Evolutionary conservation across 2,888 invertebrate species (phyloP).

Genomic region (Hypsopygia costalis): DNA sequence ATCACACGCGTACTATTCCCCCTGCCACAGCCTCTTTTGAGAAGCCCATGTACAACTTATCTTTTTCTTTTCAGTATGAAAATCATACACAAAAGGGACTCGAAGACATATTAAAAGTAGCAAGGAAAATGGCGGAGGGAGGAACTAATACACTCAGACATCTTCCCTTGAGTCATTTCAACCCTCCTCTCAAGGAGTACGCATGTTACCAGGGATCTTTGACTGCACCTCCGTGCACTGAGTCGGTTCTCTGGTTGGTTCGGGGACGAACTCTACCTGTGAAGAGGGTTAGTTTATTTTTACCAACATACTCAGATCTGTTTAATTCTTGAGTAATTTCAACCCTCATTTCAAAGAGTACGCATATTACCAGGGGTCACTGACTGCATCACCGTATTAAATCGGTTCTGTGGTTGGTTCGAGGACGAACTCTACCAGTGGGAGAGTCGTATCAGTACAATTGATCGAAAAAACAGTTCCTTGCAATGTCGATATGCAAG

Average conservation of each 20-base stretch:
- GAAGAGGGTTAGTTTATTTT: conserved; percentile 35
- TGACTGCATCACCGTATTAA: conserved; percentile 58
- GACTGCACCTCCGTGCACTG: conserved; percentile 54
- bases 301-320: conserved; percentile 7
- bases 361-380: conserved; percentile 56
- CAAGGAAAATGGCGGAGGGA: conserved; percentile 1
- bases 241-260: conserved; percentile 56
- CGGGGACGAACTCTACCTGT: conserved; percentile 44
- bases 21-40: no score
- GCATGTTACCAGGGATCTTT: conserved; percentile 59
- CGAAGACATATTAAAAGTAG: conserved; percentile 26
- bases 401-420: conserved; percentile 54
- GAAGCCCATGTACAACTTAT: no score
- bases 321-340: conserved; percentile 37
- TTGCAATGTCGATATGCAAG: no score
- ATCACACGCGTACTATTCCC: no score
- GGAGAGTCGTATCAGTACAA: no score
- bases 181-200: conserved; percentile 49
- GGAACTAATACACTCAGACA: conserved; percentile 10
- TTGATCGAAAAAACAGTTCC: no score
- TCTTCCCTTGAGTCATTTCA: conserved; percentile 35
- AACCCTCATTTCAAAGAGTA: conserved; percentile 51
- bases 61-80: no score
- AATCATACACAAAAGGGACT: conserved; percentile 26
- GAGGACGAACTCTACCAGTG: conserved; percentile 43